phyloP scores from a whole-genome alignment of 2,888 invertebrate species.

The Malthinus seriepunctatus region DNA sequence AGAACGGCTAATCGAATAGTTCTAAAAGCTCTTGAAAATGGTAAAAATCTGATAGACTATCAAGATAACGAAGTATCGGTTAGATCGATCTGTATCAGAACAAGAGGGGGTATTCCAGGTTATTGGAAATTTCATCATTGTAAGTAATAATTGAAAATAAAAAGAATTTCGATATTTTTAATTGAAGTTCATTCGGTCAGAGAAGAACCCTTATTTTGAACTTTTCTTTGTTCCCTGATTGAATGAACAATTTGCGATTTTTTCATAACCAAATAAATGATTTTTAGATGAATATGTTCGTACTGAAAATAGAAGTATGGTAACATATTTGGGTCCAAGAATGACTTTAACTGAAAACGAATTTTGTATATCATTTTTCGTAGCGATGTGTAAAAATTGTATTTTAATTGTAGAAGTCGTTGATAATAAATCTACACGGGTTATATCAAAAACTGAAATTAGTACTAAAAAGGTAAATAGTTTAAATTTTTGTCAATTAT shows the following conservation, averaged over 20 bases:
- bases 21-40: background rate
- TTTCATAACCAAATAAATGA: too few relatives aligned
- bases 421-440: background rate
- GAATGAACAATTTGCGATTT: too few relatives aligned
- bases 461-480: background rate
- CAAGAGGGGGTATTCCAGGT: background rate
- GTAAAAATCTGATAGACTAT: background rate
- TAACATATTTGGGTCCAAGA: background rate
- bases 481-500: background rate
- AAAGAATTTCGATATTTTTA: too few relatives aligned
- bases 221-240: too few relatives aligned
- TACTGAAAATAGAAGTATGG: background rate
- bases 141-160: constrained; percentile 18
- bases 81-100: too few relatives aligned
- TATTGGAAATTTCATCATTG: constrained; percentile 38
- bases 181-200: too few relatives aligned
- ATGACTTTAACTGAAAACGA: background rate
- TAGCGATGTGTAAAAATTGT: constrained; percentile 6
- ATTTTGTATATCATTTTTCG: constrained; percentile 6
- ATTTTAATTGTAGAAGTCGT: background rate
- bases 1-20: background rate
- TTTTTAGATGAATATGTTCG: constrained; percentile 5
- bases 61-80: background rate
- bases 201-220: too few relatives aligned
- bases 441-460: background rate